Base-by-base conservation (phyloP, 2,113 vertebrate species). In the Rhombomys opimus region DNA sequence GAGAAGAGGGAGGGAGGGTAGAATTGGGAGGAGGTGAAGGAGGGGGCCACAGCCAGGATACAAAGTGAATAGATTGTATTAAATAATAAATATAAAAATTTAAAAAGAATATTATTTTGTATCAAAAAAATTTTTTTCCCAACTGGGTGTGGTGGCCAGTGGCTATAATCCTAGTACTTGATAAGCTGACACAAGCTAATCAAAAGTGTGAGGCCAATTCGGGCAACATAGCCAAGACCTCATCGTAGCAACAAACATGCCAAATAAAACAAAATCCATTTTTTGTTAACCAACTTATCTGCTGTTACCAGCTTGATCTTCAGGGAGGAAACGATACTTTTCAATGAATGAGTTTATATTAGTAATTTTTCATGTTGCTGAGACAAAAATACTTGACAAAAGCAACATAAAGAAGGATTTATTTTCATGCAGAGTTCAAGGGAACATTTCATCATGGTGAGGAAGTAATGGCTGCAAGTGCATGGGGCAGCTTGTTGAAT, bases 231-330 rank as follows among this genome's bases (percentile, higher is more conserved):
- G 30, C 7, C 23, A 41, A 73, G 68, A 73, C 52, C 22, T 4
- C 30, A 8, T 0, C 30, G 8, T 0, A 73, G 32, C 14, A 59
- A 88, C 35, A 38, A 73, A 73, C 8, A 25, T 10, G 38, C 85
- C 38, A 87, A 65, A 30, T 27, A 46, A 86, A 67, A 46, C n/a
- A 85, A 67, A 52, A 70, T 23, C 12, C 30, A 22, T 35, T 70
- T 87, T 57, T 25, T 92, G 80, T 54, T 96, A 73, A 65, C 4
- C 18, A 96, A 91, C 25, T 89, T 94, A 65, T 17, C 23, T 78
- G 61, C 78, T 95, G 72, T 67, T 52, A 85, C 6, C 20, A 73
- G 87, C 17, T 68, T 77, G 30, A 78, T n/a, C 65, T 75, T 89
- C 32, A 23, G n/a, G 54, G 10, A 30, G 30, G 32, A 50, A 90